Conservation (phyloP, 1,140 invertebrate genomes). For the Drosophila micromelanica region DNA sequence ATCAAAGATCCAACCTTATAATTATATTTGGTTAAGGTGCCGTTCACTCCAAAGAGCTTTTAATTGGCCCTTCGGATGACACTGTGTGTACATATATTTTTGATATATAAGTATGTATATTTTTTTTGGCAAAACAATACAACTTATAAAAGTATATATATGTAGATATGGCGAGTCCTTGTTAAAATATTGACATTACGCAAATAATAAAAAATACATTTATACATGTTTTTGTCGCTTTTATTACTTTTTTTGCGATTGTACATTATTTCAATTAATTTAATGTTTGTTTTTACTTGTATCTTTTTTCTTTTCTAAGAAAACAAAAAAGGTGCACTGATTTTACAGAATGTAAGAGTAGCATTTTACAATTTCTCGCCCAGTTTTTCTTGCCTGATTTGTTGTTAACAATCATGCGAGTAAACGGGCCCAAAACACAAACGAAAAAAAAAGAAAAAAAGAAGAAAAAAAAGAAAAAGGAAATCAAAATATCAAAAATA, state of each 20-base stretch:
- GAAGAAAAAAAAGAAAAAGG: slow-evolving; percentile 20
- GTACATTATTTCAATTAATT: slow-evolving; percentile 10
- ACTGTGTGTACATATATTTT: slow-evolving; percentile 4
- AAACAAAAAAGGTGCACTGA: slow-evolving; percentile 83
- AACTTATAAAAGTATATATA: slow-evolving; percentile 3
- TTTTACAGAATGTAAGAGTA: slow-evolving; percentile 84
- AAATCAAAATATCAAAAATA: slow-evolving; percentile 46
- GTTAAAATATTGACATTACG: background rate
- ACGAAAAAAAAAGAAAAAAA: slow-evolving; percentile 40
- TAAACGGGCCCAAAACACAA: slow-evolving; percentile 76
- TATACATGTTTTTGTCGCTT: slow-evolving; percentile 6
- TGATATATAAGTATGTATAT: background rate
- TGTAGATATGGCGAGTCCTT: slow-evolving; percentile 5
- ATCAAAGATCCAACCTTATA: background rate
- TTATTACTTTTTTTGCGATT: slow-evolving; percentile 17
- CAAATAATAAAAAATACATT: background rate
- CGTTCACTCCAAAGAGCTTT: background rate
- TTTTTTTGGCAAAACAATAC: background rate
- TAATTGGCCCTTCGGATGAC: background rate
- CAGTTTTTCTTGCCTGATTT: slow-evolving; percentile 83
- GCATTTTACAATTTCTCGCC: slow-evolving; percentile 84
- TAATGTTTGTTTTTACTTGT: slow-evolving; percentile 42
- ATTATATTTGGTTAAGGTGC: background rate
- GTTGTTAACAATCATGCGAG: slow-evolving; percentile 73
- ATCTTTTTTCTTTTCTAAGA: slow-evolving; percentile 55